Base-by-base conservation (phyloP, 2,113 vertebrate species). In the Neolamprologus toae region DNA sequence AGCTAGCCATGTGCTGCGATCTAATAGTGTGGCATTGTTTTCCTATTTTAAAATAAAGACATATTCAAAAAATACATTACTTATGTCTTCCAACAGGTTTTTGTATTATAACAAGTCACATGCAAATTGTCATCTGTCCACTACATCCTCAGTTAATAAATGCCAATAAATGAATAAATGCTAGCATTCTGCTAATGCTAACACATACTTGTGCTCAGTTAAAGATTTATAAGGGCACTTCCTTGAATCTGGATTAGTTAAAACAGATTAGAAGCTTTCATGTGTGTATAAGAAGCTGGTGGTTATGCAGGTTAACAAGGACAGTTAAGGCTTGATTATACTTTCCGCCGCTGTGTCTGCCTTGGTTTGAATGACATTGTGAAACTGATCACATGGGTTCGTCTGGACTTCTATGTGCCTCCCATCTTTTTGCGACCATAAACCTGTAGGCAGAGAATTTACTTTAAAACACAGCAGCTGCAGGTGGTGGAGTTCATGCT, bases 1-100 rank as follows among this genome's bases (percentile, higher is more conserved):
- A 28, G 1, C 66, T 14, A 71, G 66, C 37, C 66, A 16, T 23
- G 12, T 40, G 0, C 0, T 71, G n/a, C 1, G 1, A 23, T 71
- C 37, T 71, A 68, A 40, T 14, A 23, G 33, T 33, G 57, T 61
- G 28, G 57, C 5, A 19, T 42, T 71, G 2, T 49, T 47, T 31
- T 49, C 16, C 0, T 0, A 31, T 28, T 76, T 0, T 49, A 31
- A 76, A 76, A 49, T 49, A 76, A 76, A 76, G 23, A 49, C 40
- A 76, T 76, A 47, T 47, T 76, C 14, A 47, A 47, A 2, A 73
- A 17, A 17, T 76, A 45, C 23, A 4, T 76, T 0, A 49, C 71
- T 49, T 49, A 31, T 76, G 13, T 71, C 37, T 71, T 9, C 37
- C n/a, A 42, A 42, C 0, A 71, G 21, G 14, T 5, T 76, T 76